phyloP scores from a whole-genome alignment of 92 coral and sea anemone species.

The Palythoa caribaeorum region DNA sequence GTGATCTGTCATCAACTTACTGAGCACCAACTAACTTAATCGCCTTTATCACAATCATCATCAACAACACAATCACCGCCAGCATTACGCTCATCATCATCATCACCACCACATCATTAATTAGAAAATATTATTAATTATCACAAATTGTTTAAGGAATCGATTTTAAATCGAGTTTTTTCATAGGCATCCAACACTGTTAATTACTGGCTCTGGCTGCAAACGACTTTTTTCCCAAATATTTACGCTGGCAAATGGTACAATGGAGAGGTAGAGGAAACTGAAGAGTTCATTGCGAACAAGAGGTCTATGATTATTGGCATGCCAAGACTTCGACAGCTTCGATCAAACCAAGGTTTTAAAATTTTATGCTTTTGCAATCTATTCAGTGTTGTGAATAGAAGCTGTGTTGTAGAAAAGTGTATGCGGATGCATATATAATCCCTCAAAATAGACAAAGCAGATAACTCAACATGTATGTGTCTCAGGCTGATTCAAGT shows the following conservation, averaged over 20 bases:
- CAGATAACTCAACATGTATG: too few relatives aligned
- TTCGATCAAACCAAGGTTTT: conserved; percentile 40
- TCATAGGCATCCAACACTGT: conserved; percentile 11
- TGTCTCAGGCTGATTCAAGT: too few relatives aligned
- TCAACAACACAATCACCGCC: too few relatives aligned
- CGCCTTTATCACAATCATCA: too few relatives aligned
- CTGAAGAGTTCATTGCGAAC: conserved; percentile 39
- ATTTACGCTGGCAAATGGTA: conserved; percentile 46
- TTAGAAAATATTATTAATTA: not conserved
- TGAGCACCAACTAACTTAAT: too few relatives aligned
- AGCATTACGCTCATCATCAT: too few relatives aligned
- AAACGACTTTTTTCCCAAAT: not conserved
- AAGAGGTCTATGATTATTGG: conserved; percentile 38
- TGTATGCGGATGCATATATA: too few relatives aligned
- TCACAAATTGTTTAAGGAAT: not conserved
- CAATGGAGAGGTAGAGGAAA: conserved; percentile 27
- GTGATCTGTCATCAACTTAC: too few relatives aligned
- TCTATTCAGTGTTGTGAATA: not conserved
- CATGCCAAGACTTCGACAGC: conserved; percentile 49
- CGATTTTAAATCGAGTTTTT: not conserved
- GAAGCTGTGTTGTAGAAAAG: too few relatives aligned
- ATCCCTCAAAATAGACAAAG: too few relatives aligned
- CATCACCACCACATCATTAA: too few relatives aligned
- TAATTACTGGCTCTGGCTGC: conserved; percentile 26
- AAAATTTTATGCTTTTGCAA: too few relatives aligned